A percentile compares a stretch with the other conserved stretches of the same genome.
Evolutionary conservation across 1,140 invertebrate genomes (phyloP).

Genomic region (Melanaphis sacchari): DNA sequence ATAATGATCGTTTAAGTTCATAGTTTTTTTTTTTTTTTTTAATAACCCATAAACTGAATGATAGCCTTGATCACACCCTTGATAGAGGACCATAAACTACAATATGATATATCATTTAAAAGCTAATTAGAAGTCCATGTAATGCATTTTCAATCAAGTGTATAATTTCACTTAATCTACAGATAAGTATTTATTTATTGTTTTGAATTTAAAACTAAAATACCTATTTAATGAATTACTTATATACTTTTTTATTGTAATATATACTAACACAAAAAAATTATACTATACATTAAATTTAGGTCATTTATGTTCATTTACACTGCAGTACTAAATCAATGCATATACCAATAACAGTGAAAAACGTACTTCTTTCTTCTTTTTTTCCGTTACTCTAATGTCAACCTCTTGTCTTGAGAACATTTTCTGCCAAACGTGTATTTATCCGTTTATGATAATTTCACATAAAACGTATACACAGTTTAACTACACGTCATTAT

Average conservation of each 20-base stretch:
- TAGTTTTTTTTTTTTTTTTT: slow-evolving; percentile 4
- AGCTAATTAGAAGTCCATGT: background rate
- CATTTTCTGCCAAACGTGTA: background rate
- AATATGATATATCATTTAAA: background rate
- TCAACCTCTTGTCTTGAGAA: background rate
- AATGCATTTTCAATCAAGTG: background rate
- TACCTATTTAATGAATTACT: background rate
- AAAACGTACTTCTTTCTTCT: background rate
- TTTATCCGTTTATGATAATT: background rate
- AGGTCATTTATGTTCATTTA: background rate
- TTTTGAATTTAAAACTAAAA: background rate
- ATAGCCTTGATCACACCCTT: background rate
- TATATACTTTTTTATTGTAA: background rate
- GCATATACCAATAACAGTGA: background rate
- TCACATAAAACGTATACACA: background rate
- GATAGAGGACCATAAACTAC: background rate
- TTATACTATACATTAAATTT: background rate
- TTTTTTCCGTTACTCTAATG: background rate
- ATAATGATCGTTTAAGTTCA: background rate
- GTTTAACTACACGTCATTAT: slow-evolving; percentile 25
- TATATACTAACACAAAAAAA: background rate
- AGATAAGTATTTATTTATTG: background rate
- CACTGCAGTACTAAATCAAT: background rate
- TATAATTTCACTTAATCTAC: background rate
- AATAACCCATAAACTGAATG: background rate